Base-by-base conservation (phyloP, 1,140 invertebrate species). In the Drosophila auraria region DNA sequence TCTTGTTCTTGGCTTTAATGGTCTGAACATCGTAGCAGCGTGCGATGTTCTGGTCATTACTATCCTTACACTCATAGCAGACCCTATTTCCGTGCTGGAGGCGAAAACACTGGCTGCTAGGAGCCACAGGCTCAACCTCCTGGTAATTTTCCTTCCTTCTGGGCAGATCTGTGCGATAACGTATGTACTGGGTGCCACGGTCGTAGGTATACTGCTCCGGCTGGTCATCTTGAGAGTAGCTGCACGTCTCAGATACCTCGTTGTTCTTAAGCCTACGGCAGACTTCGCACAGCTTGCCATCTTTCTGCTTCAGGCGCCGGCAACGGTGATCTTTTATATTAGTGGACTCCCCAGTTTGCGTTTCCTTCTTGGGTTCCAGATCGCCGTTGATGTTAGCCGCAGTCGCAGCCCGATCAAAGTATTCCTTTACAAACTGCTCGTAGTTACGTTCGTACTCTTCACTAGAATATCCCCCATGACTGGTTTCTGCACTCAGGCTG, bases 381-480 rank as follows among this genome's bases (percentile, higher is more conserved):
- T 60, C 33, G 14, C 42, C 63, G 5, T 71, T 33, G 0, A 63
- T 42, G 15, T 60, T 49, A 15, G 71, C 68, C 9, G 54, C 68
- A 14, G 63, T 27, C 15, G 62, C 59, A 9, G 71, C 49, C n/a
- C 80, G 64, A 61, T 92, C 75, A 11, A 92, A 92, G 49, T 92
- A 92, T 47, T 90, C 54, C 1, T 78, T 75, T 42, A 92, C 91
- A 60, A 92, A 92, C 17, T 84, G 62, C 14, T 92, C 87, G 61
- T 92, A 92, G 40, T 79, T 91, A 36, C 65, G 78, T 54, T 92
- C 91, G 50, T 91, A 92, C 25, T 90, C 87, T 61, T 86, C 86
- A 38, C 65, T 76, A 56, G 82, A 90, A 20, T 57, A 66, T 8
- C 57, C 30, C 30, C 38, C 77, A 15, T 30, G 36, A 36, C 76